Evolutionary conservation across 2,113 vertebrate species (phyloP).

Genomic region (Hypocryptadius cinnamomeus): DNA sequence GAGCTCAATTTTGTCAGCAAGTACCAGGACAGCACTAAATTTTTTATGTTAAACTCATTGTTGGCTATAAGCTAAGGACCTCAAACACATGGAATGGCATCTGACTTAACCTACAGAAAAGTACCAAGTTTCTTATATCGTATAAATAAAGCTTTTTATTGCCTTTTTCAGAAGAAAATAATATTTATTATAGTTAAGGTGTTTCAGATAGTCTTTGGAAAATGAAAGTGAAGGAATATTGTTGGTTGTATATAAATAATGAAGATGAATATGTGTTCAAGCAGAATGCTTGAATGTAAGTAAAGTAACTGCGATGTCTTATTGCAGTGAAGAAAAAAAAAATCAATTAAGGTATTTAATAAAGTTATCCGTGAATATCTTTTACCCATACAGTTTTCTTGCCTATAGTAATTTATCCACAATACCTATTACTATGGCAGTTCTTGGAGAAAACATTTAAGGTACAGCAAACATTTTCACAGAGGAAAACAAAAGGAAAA

Average conservation of each 20-base stretch:
- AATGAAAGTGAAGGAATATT: background rate
- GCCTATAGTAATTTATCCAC: background rate
- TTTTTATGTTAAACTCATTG: background rate
- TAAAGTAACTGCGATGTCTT: background rate
- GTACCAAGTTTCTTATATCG: background rate
- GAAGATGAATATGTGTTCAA: background rate
- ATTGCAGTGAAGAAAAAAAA: background rate
- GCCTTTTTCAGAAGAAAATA: background rate
- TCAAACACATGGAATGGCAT: background rate
- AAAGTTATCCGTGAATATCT: background rate
- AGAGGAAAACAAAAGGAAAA: background rate
- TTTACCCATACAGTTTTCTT: background rate
- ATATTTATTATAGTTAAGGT: background rate
- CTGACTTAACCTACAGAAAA: background rate
- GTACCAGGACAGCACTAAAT: background rate
- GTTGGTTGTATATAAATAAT: background rate
- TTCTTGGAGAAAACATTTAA: background rate
- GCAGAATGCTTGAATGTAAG: background rate
- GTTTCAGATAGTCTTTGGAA: background rate
- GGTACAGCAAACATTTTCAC: background rate
- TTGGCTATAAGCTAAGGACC: background rate
- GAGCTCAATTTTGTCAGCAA: background rate
- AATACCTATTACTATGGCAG: background rate
- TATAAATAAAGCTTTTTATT: background rate
- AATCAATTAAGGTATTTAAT: background rate